phyloP scores from a whole-genome alignment of 2,113 vertebrate genomes.

The Cricetomys ansorgei region DNA sequence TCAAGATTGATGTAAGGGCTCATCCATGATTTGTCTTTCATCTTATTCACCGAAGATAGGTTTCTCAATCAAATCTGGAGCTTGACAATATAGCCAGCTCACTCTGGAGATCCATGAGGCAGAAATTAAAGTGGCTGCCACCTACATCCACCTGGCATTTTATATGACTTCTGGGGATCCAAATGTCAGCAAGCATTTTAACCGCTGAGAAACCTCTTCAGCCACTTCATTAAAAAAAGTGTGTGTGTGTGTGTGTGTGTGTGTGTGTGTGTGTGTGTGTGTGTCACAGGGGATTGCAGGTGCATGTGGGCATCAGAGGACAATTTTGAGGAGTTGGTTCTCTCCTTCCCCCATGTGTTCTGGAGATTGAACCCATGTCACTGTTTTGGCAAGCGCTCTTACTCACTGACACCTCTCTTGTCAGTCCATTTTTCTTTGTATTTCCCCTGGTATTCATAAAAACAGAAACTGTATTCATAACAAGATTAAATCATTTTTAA shows the following conservation, averaged over 20 bases:
- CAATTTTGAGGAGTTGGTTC: background rate
- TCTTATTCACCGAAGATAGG: background rate
- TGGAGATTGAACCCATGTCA: background rate
- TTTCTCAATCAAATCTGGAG: background rate
- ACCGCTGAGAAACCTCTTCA: background rate
- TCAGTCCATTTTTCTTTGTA: background rate
- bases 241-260: background rate
- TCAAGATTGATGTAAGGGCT: background rate
- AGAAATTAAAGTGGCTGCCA: background rate
- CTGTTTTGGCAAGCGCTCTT: background rate
- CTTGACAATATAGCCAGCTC: background rate
- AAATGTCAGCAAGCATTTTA: background rate
- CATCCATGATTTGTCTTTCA: background rate
- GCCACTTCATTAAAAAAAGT: background rate
- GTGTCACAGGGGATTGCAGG: background rate
- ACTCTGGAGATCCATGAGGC: background rate
- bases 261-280: background rate
- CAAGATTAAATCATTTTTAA: background rate
- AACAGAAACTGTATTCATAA: background rate
- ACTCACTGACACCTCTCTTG: background rate
- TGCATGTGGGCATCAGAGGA: background rate
- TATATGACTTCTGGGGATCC: background rate
- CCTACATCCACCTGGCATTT: background rate
- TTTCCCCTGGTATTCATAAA: background rate
- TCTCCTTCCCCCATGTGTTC: background rate